Base-by-base conservation (phyloP, 2,888 invertebrate genomes). In the Cryptus viduatorius region DNA sequence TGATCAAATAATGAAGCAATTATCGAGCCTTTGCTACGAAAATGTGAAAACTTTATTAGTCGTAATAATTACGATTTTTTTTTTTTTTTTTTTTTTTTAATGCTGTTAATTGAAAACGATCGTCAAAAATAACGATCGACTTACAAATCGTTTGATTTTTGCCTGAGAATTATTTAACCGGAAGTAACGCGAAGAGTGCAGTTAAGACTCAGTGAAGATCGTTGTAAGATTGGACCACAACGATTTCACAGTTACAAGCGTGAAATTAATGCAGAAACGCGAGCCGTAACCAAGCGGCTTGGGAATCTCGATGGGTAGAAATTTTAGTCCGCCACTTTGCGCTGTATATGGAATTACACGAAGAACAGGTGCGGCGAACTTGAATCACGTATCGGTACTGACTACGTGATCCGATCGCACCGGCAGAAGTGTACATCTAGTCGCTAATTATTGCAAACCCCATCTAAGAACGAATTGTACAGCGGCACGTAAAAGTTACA, bases 191-290 rank as follows among this genome's bases (percentile, higher is more conserved):
- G 65, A 65, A 73, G 67, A 72, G 10, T 37, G 61, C 68, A 16
- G 71, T 48, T 19, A 46, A 44, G 61, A 59, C n/a, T 50, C 42
- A 14, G 46, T 19, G 81, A 61, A 82, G 81, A 82, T 79, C n/a
- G 84, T 75, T 75, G 78, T 37, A 8, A 81, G 84, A 86, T 86
- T 84, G 72, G 72, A 79, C 84, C 79, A 71, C 46, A 68, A 77
- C 82, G 82, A 86, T 86, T 86, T 86, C 86, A 86, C 84, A 86
- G 84, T 83, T 82, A 79, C 81, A 67, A 85, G 85, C 86, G 79
- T 86, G 86, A 86, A 86, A 86, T 86, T 71, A 86, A 86, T 86
- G 78, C 86, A 76, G 81, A 82, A 79, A 59, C 76, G 56, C 83
- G 77, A 68, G 37, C 67, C 10, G 46, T 46, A 53, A 61, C 46